Evolutionary conservation across 2,888 invertebrate genomes (phyloP), one percentile per base, ranked within the genome.

Genomic region (Lithophane socia): DNA sequence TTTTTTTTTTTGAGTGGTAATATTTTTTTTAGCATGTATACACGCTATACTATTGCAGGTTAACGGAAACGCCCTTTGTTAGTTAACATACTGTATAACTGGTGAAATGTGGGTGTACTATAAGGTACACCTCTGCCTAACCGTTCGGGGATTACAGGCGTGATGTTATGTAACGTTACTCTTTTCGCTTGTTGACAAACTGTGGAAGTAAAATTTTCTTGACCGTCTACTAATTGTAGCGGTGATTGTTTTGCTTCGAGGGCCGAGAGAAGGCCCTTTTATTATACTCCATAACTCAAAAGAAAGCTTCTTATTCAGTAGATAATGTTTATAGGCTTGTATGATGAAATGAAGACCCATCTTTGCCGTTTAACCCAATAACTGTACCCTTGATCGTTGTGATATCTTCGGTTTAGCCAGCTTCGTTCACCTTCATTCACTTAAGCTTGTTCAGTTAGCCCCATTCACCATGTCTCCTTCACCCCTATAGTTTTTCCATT

Each of bases 401-500:
- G 4, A 37, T 37, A 5, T 37, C 37, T 37, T 37, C 37, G 37
- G 10, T 66, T 29, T 12, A 49, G 21, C 5, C 21, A 18, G 49
- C 18, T 29, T 66, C 29, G 10, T 64, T 64, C 21, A n/a, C 18
- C 8, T 67, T n/a, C 58, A 24, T 56, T 70, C 70, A 44, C 47
- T 16, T 13, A 49, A 18, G 2, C 0, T 64, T 18, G 29, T 37
- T 47, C 79, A 63, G 12, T 24, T 61, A 61, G 69, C 69, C 64
- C 24, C 52, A 80, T 70, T 66, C 76, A 70, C 21, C 63, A 71
- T 52, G 77, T 58, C 58, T 74, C 61, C 21, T 60, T 54, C 73
- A 74, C 79, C 80, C 77, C 65, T 65, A 66, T 80, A 86, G 82
- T 86, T 89, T 90, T 90, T 88, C 84, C 90, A 91, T 92, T 91